phyloP scores from a whole-genome alignment of 2,113 vertebrate genomes.

The Formicarius rufipectus region DNA sequence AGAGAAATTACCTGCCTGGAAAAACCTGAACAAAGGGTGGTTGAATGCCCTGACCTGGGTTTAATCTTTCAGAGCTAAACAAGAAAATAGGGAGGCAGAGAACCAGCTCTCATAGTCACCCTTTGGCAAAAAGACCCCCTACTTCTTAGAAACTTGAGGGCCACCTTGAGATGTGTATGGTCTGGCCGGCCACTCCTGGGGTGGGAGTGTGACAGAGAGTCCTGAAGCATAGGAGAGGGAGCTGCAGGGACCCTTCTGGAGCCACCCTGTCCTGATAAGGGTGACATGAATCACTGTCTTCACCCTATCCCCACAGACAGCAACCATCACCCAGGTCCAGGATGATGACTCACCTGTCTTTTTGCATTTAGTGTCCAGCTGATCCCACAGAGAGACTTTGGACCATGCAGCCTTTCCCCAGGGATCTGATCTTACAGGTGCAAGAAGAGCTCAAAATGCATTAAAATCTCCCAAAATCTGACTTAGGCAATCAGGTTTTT shows the following conservation, averaged over 20 bases:
- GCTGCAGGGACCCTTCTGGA: neutral
- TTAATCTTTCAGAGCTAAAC: neutral
- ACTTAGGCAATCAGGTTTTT: neutral
- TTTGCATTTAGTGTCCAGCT: neutral
- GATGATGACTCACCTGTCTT: accelerated
- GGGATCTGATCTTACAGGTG: neutral
- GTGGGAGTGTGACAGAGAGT: neutral
- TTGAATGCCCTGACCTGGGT: neutral
- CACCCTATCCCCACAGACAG: accelerated
- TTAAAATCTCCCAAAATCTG: neutral
- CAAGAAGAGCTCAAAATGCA: neutral
- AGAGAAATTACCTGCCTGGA: neutral
- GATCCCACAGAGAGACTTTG: neutral
- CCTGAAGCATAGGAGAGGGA: neutral
- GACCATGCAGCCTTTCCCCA: neutral
- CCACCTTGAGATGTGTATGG: neutral
- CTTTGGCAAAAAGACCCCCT: neutral
- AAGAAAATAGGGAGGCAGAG: neutral
- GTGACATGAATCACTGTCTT: neutral
- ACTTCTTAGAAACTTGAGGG: accelerated
- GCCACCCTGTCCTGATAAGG: neutral
- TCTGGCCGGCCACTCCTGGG: neutral
- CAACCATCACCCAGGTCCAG: accelerated
- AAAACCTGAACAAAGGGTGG: neutral
- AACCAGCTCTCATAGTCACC: neutral